Evolutionary conservation across 2,113 vertebrate genomes (phyloP).

Genomic region (Paramormyrops kingsleyae): DNA sequence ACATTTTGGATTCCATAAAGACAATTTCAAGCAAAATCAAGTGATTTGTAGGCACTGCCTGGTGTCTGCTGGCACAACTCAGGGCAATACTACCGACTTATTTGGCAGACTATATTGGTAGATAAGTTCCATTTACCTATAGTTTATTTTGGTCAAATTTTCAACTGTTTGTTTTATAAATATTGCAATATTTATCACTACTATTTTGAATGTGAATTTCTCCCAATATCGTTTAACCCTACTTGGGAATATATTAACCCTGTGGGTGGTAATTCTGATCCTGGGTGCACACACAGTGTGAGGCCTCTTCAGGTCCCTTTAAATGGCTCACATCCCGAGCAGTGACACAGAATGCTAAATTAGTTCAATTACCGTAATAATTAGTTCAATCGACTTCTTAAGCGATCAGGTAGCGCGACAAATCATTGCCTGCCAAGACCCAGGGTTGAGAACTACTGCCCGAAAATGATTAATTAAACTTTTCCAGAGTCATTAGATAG

Average conservation of each 20-base stretch:
- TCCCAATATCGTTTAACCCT: neutral
- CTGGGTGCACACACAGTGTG: neutral
- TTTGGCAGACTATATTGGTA: neutral
- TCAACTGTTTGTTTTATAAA: neutral
- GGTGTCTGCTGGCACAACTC: neutral
- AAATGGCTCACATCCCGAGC: neutral
- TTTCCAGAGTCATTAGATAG: neutral
- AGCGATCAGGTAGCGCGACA: neutral
- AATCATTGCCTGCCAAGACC: neutral
- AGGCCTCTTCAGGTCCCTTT: neutral
- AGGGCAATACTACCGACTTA: neutral
- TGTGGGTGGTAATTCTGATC: neutral
- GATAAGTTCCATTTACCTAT: neutral
- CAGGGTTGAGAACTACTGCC: conserved; percentile 2
- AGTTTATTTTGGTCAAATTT: neutral
- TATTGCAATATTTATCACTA: neutral
- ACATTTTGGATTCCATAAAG: neutral
- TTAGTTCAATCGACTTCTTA: conserved; percentile 8
- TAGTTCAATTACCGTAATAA: conserved; percentile 8
- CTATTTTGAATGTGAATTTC: neutral
- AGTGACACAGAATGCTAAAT: neutral
- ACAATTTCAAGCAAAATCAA: neutral
- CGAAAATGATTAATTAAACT: conserved; percentile 3
- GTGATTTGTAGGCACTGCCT: neutral
- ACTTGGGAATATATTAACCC: neutral